These are phyloP conservation scores for Trisateles emortualis DNA, from an alignment of 2,888 invertebrate genomes.

Conservation along the genomic window DNA sequence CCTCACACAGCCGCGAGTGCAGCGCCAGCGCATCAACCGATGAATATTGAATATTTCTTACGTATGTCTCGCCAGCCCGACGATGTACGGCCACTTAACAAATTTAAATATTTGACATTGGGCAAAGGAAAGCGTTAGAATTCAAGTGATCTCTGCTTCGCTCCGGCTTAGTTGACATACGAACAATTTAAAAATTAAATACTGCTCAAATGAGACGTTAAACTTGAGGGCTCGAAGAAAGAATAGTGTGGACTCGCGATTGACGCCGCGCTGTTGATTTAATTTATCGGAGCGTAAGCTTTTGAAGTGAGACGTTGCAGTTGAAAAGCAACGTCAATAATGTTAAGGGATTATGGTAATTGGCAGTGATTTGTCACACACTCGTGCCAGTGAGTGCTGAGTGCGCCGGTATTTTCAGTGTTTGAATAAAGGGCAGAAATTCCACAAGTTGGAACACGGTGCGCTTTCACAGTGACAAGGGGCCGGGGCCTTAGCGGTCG, in stretches of 20 bases:
- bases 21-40: conserved; percentile 65
- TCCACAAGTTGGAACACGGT: conserved; percentile 66
- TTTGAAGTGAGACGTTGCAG: conserved; percentile 26
- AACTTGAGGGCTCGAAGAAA: conserved; percentile 67
- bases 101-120: conserved; percentile 85
- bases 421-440: conserved; percentile 71
- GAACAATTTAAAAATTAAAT: conserved; percentile 85
- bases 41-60: conserved; percentile 82
- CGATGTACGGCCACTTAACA: conserved; percentile 85
- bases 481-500: conserved; percentile 65
- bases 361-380: conserved; percentile 47
- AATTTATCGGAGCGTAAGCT: conserved; percentile 34
- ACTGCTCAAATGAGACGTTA: conserved; percentile 80
- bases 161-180: conserved; percentile 80
- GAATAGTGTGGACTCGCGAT: conserved; percentile 58
- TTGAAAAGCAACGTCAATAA: conserved; percentile 34
- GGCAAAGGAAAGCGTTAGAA: conserved; percentile 87
- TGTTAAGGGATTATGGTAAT: conserved; percentile 41
- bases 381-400: conserved; percentile 27
- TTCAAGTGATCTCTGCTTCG: conserved; percentile 84
- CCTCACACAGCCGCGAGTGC: conserved; percentile 60
- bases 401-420: conserved; percentile 55
- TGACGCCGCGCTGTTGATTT: conserved; percentile 26
- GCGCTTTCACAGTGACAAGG: conserved; percentile 67
- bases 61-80: conserved; percentile 77